These are phyloP conservation scores for Melinaea marsaeus DNA, from an alignment of 2,888 invertebrate species.

Conservation along the genomic window DNA sequence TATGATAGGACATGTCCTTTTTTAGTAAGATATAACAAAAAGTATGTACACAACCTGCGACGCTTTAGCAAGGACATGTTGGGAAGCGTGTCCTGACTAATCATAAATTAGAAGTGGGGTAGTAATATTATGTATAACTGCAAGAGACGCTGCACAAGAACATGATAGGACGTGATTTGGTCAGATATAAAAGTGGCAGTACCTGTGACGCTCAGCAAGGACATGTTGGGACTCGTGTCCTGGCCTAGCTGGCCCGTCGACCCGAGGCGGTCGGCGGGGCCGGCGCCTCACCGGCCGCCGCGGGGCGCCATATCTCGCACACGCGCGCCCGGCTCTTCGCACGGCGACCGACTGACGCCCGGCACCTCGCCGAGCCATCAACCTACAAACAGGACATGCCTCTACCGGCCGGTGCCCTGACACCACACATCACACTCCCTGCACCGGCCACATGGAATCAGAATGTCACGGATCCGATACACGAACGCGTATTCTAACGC, in stretches of 20 bases:
- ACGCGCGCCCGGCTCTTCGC: constrained; percentile 66
- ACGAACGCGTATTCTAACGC: constrained; percentile 29
- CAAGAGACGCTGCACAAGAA: too few species aligned
- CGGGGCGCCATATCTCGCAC: constrained; percentile 70
- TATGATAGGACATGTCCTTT: too few species aligned
- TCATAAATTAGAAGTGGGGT: too few species aligned
- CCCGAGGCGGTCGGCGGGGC: constrained; percentile 77
- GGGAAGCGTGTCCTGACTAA: too few species aligned
- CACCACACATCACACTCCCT: constrained; percentile 34
- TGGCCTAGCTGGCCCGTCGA: constrained; percentile 72
- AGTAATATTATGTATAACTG: too few species aligned
- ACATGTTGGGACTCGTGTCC: constrained; percentile 71
- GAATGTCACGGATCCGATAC: constrained; percentile 28
- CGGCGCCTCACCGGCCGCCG: constrained; percentile 77
- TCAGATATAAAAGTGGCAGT: too few species aligned
- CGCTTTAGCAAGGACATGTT: too few species aligned
- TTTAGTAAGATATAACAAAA: too few species aligned
- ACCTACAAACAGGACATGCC: constrained; percentile 40
- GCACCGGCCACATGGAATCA: constrained; percentile 28
- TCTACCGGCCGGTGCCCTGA: constrained; percentile 38
- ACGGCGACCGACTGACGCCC: constrained; percentile 69
- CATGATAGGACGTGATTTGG: too few species aligned
- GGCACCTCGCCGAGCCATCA: constrained; percentile 48
- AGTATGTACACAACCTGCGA: too few species aligned
- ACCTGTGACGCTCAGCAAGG: constrained; percentile 79